Percentiles rank a stretch among this genome's conserved stretches.
phyloP scores from a whole-genome alignment of 2,888 invertebrate species.

The Steinernema hermaphroditum region DNA sequence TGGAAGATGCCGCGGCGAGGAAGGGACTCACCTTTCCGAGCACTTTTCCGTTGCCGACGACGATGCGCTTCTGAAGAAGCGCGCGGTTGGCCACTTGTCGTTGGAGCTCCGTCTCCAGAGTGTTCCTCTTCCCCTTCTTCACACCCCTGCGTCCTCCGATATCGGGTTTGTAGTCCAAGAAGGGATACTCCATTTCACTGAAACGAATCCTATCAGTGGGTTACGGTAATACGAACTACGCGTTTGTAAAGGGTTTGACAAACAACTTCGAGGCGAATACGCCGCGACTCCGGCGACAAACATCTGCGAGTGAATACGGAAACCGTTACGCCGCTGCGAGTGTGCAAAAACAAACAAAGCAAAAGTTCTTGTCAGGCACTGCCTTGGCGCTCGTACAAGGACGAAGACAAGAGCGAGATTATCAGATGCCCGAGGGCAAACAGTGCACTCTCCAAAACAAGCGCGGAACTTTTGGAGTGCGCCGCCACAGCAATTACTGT shows the following conservation, averaged over 20 bases:
- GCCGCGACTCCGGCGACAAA: background rate
- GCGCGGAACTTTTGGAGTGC: background rate
- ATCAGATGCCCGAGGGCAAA: background rate
- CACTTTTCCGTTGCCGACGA: constrained; percentile 43
- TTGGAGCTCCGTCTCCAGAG: constrained; percentile 16
- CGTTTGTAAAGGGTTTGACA: background rate
- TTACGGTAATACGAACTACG: background rate
- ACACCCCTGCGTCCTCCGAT: constrained; percentile 41
- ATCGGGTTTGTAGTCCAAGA: constrained; percentile 48
- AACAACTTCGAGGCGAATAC: background rate
- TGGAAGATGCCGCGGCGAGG: background rate
- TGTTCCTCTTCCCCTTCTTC: constrained; percentile 47
- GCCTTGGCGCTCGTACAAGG: background rate
- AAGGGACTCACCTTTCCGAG: constrained; percentile 42
- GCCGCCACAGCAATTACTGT: background rate
- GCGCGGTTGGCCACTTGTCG: constrained; percentile 40
- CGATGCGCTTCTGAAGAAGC: constrained; percentile 50
- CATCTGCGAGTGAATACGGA: constrained; percentile 11
- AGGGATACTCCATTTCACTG: constrained; percentile 57
- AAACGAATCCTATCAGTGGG: constrained; percentile 37
- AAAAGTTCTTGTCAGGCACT: background rate
- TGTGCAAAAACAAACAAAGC: background rate
- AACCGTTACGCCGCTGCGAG: background rate
- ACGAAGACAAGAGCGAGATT: background rate
- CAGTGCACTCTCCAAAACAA: background rate